A percentile compares a stretch with the other conserved stretches of the same genome.
Conservation (phyloP, 2,888 invertebrate species). For the Cryptocephalus moraei region DNA sequence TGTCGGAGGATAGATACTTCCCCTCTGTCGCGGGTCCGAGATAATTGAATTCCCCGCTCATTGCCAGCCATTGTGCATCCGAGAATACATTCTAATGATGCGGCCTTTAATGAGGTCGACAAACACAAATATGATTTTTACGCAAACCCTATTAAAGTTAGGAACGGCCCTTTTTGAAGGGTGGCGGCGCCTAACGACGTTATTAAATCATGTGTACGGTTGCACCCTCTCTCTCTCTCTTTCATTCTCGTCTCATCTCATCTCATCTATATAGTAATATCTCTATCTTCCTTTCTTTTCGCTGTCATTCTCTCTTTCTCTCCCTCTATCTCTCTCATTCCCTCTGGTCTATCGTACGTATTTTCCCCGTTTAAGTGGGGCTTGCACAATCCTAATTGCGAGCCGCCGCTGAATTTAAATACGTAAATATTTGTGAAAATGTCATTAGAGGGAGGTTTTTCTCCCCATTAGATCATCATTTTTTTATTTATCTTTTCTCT, state of each 20-base stretch:
- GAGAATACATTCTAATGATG: constrained; percentile 35
- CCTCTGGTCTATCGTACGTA: neutral
- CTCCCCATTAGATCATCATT: neutral
- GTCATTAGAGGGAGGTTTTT: neutral
- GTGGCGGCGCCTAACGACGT: constrained; percentile 15
- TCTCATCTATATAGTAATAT: no score
- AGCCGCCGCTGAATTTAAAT: neutral
- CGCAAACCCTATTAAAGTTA: constrained; percentile 19
- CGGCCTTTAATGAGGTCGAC: constrained; percentile 30
- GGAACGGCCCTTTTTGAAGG: constrained; percentile 15
- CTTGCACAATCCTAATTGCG: neutral
- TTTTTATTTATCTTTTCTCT: neutral
- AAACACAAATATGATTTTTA: constrained; percentile 24
- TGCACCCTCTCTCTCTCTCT: neutral
- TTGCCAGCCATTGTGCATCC: constrained; percentile 32
- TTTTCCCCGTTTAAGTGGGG: constrained; percentile 1
- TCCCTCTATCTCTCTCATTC: neutral
- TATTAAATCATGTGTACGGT: constrained; percentile 17
- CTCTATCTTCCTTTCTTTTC: neutral
- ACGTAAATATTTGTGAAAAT: neutral
- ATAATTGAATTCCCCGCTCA: constrained; percentile 35
- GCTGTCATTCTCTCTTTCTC: neutral
- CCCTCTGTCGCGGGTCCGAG: constrained; percentile 7
- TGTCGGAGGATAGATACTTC: no score
- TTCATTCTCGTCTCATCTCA: neutral